Conservation (phyloP, 2,888 invertebrate genomes). For the Apodemia duryi region DNA sequence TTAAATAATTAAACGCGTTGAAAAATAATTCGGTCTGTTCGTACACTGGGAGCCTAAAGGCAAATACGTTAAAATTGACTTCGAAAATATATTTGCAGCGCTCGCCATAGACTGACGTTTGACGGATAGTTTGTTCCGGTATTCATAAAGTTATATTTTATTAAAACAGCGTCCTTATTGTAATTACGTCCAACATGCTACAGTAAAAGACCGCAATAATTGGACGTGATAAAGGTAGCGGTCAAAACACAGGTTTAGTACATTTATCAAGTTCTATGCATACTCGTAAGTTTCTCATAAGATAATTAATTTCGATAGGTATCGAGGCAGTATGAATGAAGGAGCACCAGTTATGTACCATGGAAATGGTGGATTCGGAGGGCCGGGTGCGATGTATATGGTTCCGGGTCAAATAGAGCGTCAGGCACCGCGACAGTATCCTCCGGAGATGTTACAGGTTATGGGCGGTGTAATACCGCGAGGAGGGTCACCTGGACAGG, state of each 20-base stretch:
- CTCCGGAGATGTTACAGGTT: constrained; percentile 53
- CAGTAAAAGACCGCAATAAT: constrained; percentile 53
- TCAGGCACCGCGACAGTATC: constrained; percentile 51
- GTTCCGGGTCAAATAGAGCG: constrained; percentile 52
- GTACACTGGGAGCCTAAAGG: constrained; percentile 55
- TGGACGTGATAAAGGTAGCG: constrained; percentile 46
- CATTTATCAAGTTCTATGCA: constrained; percentile 27
- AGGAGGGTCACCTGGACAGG: constrained; percentile 39
- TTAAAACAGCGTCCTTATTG: constrained; percentile 54
- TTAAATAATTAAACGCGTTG: constrained; percentile 61
- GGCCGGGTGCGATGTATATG: constrained; percentile 53
- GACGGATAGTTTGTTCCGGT: constrained; percentile 68
- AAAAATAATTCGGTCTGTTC: constrained; percentile 58
- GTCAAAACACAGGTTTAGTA: constrained; percentile 59
- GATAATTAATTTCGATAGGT: constrained; percentile 37
- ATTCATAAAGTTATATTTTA: constrained; percentile 50
- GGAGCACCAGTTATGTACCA: constrained; percentile 65
- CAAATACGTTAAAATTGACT: constrained; percentile 45
- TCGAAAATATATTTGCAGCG: constrained; percentile 37
- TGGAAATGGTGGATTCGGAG: constrained; percentile 53
- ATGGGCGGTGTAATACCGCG: constrained; percentile 40
- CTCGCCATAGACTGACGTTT: constrained; percentile 49
- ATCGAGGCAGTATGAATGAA: constrained; percentile 54
- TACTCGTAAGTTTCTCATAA: constrained; percentile 34
- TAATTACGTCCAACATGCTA: constrained; percentile 62